Evolutionary conservation across 2,113 vertebrate species (phyloP), one percentile per base, ranked within the genome.

Genomic region (Dolichallabes microphthalmus): DNA sequence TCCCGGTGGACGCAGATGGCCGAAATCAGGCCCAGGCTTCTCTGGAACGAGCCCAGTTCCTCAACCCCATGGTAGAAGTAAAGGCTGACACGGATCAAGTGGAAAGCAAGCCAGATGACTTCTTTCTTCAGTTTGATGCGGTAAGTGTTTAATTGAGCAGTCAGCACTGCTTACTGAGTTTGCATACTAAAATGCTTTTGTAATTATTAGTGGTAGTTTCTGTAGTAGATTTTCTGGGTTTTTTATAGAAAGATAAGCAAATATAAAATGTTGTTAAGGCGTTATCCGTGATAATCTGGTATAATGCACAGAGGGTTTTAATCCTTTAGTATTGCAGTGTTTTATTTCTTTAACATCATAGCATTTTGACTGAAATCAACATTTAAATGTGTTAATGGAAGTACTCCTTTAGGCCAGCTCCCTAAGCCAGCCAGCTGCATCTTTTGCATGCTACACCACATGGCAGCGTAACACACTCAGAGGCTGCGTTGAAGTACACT

Each of bases 31-130:
- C 97, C 0, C 93, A 95, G 89, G 97, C 97, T 0, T 98, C 97
- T 0, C 84, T 98, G 92, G 97, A 97, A 82, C 93, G 97, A 13
- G 97, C 96, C 0, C 97, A 98, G 93, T 97, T 95, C 87, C 97
- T 99, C 75, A 99, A 99, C 84, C 98, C 98, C 0, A 99, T 98
- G 97, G 98, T 99, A 73, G 94, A 98, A 0, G 98, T 99, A 25
- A 96, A 95, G 10, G 97, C 95, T 0, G 96, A 98, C 87, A 87
- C 93, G 0, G 95, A 94, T 63, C 90, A 86, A 2, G 80, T 96
- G 0, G 96, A 96, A 8, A 92, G 92, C 90, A 98, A 99, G 60
- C 68, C 95, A 0, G 96, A 97, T 1, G 95, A 96, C 0, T 99
- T 98, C 93, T 98, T 98, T 87, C 94, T 95, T 50, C 93, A 96